Percentiles rank a stretch among this genome's conserved stretches.
Conservation (phyloP, 2,797 vertebrate species). For the Eospalax fontanierii region DNA sequence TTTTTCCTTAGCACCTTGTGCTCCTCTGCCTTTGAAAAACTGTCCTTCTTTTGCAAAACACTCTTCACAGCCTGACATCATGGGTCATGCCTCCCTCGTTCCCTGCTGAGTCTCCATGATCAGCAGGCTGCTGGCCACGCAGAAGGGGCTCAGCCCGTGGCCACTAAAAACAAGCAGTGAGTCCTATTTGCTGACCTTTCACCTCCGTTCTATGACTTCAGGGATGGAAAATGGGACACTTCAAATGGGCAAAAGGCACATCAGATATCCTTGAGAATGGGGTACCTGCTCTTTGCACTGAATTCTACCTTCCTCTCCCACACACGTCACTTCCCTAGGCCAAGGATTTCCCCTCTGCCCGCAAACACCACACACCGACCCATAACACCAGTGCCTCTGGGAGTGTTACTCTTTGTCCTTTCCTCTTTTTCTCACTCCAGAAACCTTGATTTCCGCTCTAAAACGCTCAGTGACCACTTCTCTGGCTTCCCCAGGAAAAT, state of each 20-base stretch:
- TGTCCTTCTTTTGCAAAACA: background rate
- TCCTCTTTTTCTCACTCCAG: background rate
- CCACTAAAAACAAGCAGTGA: background rate
- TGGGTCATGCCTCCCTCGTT: background rate
- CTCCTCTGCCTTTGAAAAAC: background rate
- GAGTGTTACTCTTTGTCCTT: background rate
- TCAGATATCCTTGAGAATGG: background rate
- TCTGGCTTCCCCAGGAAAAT: background rate
- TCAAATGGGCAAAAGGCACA: background rate
- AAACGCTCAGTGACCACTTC: background rate
- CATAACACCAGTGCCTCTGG: rapidly evolving
- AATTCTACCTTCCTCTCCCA: background rate
- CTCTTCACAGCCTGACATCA: background rate
- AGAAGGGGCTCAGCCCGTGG: background rate
- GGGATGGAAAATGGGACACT: background rate
- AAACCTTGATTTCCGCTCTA: background rate
- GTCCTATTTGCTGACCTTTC: background rate
- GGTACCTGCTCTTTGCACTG: too few relatives aligned
- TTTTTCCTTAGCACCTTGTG: background rate
- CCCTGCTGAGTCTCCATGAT: too few relatives aligned
- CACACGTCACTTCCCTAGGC: background rate
- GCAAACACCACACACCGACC: rapidly evolving
- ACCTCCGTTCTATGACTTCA: background rate
- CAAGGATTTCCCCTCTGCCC: background rate
- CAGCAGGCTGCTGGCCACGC: background rate